Evolutionary conservation across 2,113 vertebrate genomes (phyloP).

Genomic region (sheep (Ovis aries)): ARS-UI_Ramb_v3.0 NC_056061.1:57542501-57543000

Average conservation of each 20-base stretch:
- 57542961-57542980: background rate
- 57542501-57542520: background rate
- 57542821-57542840: constrained; percentile 44
- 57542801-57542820: constrained; percentile 78
- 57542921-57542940: background rate
- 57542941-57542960: constrained; percentile 5
- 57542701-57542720: constrained; percentile 79
- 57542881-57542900: constrained; percentile 7
- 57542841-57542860: constrained; percentile 17
- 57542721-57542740: constrained; percentile 55
- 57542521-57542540: background rate
- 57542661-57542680: constrained; percentile 76
- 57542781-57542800: constrained; percentile 79
- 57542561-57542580: background rate
- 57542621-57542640: background rate
- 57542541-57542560: background rate
- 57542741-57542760: constrained; percentile 72
- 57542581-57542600: background rate
- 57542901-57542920: background rate
- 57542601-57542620: background rate
- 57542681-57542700: constrained; percentile 71
- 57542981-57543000: background rate
- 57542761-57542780: constrained; percentile 73
- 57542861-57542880: background rate
- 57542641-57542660: constrained; percentile 51